Percentiles rank a stretch among this genome's conserved stretches.
These are phyloP conservation scores for Aculops lycopersici DNA, from an alignment of 1,140 invertebrate genomes.

Conservation along the genomic window DNA sequence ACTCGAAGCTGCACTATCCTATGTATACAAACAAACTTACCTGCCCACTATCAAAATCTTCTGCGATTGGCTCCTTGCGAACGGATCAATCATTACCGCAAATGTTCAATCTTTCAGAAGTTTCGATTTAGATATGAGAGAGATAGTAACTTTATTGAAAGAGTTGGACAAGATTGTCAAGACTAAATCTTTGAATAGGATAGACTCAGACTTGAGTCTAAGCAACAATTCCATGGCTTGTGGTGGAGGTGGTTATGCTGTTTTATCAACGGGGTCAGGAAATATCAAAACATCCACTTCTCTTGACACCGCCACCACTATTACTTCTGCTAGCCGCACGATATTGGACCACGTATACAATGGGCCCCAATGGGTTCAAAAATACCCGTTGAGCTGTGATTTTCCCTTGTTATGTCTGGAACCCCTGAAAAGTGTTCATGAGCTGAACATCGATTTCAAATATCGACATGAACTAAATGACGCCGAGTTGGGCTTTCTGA, in stretches of 20 bases:
- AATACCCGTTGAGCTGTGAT: background rate
- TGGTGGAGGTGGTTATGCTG: background rate
- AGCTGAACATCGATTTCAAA: background rate
- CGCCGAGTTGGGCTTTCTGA: background rate
- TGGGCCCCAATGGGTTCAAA: background rate
- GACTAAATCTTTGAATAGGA: background rate
- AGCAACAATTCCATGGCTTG: background rate
- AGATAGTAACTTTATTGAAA: background rate
- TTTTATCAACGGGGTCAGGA: background rate
- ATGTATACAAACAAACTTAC: background rate
- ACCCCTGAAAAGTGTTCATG: background rate
- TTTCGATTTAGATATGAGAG: background rate
- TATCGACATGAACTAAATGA: background rate
- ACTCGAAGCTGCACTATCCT: constrained; percentile 2
- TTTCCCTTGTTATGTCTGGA: background rate
- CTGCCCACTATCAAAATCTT: constrained; percentile 4
- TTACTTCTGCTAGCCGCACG: no score
- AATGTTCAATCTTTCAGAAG: no score
- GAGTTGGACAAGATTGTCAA: background rate
- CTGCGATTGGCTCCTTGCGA: constrained; percentile 4
- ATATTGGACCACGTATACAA: no score
- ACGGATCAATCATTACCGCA: constrained; percentile 20
- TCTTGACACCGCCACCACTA: no score
- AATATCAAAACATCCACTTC: background rate
- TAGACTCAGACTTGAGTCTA: background rate